These are phyloP conservation scores for Aphis craccivora DNA, from an alignment of 1,140 invertebrate species.

Conservation along the genomic window DNA sequence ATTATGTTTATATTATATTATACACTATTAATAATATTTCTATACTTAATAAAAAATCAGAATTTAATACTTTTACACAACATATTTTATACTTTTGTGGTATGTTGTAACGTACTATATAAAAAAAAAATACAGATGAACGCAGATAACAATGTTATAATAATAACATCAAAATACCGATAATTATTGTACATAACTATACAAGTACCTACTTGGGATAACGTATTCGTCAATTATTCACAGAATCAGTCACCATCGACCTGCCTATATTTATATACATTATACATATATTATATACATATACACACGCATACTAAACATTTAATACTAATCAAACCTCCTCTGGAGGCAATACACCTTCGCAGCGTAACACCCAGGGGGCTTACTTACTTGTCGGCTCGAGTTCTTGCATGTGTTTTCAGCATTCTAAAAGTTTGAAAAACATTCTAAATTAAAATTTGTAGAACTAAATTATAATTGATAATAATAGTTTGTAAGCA, in stretches of 20 bases:
- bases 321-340: not conserved
- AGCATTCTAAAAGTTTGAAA: not conserved
- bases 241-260: not conserved
- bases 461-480: not conserved
- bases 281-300: not conserved
- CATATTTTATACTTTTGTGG: not conserved
- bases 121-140: not conserved
- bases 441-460: not conserved
- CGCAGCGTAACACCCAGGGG: not conserved
- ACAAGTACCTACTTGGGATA: not conserved
- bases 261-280: not conserved
- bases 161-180: not conserved
- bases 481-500: not conserved
- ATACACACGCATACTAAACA: not conserved
- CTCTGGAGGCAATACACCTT: not conserved
- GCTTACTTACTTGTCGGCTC: slow-evolving; percentile 30
- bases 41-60: not conserved
- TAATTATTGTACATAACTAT: not conserved
- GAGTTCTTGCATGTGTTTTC: not conserved
- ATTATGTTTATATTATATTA: not conserved
- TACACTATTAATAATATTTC: not conserved
- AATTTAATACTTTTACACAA: not conserved
- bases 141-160: not conserved
- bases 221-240: not conserved
- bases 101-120: not conserved